Base-by-base conservation (phyloP, 35 echinoderm and acorn worm species). In the Apostichopus californicus region DNA sequence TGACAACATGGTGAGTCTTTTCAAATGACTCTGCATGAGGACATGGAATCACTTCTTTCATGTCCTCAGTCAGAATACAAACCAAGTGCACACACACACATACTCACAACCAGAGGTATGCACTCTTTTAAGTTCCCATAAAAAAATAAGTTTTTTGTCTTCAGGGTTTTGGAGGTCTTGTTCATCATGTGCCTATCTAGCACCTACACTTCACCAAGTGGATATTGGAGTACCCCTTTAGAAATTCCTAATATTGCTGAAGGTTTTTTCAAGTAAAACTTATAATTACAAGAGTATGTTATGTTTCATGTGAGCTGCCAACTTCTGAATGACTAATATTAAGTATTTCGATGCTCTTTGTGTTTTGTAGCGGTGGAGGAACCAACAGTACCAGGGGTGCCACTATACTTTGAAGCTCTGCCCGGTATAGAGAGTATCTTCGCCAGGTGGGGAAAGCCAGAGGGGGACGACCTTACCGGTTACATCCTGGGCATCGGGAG, bases 331-430 rank as follows among this genome's bases (percentile, higher is more conserved):
- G 34, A 46, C 34, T 46, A 46, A 4, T 46, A 46, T 78, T 78
- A 10, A 46, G 34, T 46, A 46, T 46, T 46, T 3, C 34, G 34
- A 46, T 46, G 34, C 34, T 46, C 5, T n/a, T 55, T 83, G 13
- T 80, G 5, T 83, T 4, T 83, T 14, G 46, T 17, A 83, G 80
- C 8, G 10, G 34, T 18, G 55, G 53, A 56, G 55, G 14, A 55
- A 9, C 25, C 10, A 55, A 46, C 80, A 14, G 64, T 80, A 9
- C 86, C 86, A 25, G 86, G 86, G 23, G 57, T 87, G 15, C 86
- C 86, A 5, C 21, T 71, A 20, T 65, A 68, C 57, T 87, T 87
- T 87, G 86, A 87, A 8, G 64, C 52, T 52, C 57, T 87, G 1
- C 56, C 64, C 25, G 64, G n/a, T 12, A 18, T 5, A 2, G 21